These are phyloP conservation scores for Drosophila macrothrix DNA, from an alignment of 2,888 invertebrate genomes.

Conservation along the genomic window DNA sequence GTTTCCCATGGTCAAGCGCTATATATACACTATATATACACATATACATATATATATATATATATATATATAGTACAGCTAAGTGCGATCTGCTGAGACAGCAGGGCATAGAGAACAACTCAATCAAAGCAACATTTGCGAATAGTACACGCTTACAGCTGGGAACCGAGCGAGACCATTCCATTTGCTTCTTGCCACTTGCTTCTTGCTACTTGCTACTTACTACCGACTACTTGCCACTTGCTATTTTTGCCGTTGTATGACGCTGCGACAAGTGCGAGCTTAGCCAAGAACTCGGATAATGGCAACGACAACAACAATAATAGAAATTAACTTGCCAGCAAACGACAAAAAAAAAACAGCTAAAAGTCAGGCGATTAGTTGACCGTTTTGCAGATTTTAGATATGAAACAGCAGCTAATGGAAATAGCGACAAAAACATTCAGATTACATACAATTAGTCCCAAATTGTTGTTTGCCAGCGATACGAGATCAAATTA, in stretches of 20 bases:
- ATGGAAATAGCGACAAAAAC: constrained; percentile 48
- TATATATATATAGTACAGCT: constrained; percentile 69
- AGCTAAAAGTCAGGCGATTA: constrained; percentile 53
- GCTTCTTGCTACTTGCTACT: constrained; percentile 25
- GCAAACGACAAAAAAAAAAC: constrained; percentile 18
- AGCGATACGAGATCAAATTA: constrained; percentile 43
- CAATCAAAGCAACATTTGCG: constrained; percentile 72
- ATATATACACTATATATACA: constrained; percentile 34
- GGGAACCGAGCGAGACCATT: constrained; percentile 71
- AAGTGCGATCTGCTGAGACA: constrained; percentile 67
- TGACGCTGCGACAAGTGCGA: constrained; percentile 67
- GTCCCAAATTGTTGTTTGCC: constrained; percentile 36
- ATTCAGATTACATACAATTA: constrained; percentile 50
- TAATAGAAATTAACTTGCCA: constrained; percentile 68
- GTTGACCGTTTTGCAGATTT: constrained; percentile 64
- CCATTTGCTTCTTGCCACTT: constrained; percentile 48
- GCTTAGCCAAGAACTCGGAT: constrained; percentile 46
- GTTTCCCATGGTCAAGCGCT: constrained; percentile 71
- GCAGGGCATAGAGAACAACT: constrained; percentile 69
- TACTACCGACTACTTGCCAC: constrained; percentile 15
- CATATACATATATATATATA: constrained; percentile 38
- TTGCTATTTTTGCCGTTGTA: constrained; percentile 38
- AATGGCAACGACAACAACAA: constrained; percentile 58
- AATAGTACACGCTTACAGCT: constrained; percentile 43
- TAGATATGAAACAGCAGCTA: constrained; percentile 46